Base-by-base conservation (phyloP, 2,797 vertebrate genomes). In the Anisognathus igniventris region DNA sequence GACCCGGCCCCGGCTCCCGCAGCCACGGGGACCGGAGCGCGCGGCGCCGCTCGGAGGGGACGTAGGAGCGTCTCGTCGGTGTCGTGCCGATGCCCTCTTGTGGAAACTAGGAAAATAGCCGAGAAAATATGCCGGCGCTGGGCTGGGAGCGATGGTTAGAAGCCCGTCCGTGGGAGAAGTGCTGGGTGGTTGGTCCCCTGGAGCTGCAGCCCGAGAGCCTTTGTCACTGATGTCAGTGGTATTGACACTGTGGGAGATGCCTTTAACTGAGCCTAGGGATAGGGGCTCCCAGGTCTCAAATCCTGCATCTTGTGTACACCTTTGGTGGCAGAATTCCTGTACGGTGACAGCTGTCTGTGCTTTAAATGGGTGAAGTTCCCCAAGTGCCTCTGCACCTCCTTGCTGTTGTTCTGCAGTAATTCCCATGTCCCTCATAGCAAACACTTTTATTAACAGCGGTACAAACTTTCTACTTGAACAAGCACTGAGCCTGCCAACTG, bases 41-140 rank as follows among this genome's bases (percentile, higher is more conserved):
- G 35, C 6, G 25, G 51, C 2, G 22, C 79, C 24, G 53, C 40
- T 19, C 15, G 19, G 80, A 30, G 50, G 11, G 50, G 50, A 58
- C 66, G 4, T 1, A 5, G 3, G 3, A 8, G 10, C 8, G 9
- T 27, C 53, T 72, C 15, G 18, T 86, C 48, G 17, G 79, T 83
- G 90, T 95, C 50, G 71, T 86, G 89, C 92, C 33, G 89, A 14
- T 94, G 96, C 97, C 97, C 96, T 96, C 97, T 96, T 76, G 96
- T 97, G 97, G 97, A 92, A 92, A 65, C n/a, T 5, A 30, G 84
- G 79, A 51, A 81, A 83, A 93, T 24, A 71, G 23, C 70, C 44
- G 4, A 51, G 85, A 64, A 95, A 79, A 50, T 1, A 0, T 0
- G 12, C 5, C 20, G 25, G 16, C 24, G 48, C 27, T 42, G 61